Conservation (phyloP, 1,140 invertebrate species). For the Neodiprion lecontei region DNA sequence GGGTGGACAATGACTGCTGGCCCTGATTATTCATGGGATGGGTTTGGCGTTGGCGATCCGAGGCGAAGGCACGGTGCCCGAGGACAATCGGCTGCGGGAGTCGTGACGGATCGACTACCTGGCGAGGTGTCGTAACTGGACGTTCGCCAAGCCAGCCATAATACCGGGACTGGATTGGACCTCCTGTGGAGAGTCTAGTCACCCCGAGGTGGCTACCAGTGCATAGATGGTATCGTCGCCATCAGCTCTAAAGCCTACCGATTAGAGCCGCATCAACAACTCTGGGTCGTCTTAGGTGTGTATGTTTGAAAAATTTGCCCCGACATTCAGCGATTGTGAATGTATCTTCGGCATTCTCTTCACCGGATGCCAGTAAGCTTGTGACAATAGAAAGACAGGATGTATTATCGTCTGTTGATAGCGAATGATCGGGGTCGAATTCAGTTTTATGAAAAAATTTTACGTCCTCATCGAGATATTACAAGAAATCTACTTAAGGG, state of each 20-base stretch:
- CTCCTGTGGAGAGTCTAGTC: not conserved
- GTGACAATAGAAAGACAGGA: no score
- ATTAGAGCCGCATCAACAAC: not conserved
- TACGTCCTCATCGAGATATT: no score
- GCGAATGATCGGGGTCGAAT: no score
- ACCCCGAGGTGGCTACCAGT: not conserved
- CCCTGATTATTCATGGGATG: not conserved
- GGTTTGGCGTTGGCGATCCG: no score
- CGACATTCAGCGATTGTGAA: no score
- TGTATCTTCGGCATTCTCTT: no score
- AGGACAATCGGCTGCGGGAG: not conserved
- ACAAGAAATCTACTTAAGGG: no score
- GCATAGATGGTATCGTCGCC: not conserved
- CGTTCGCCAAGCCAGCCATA: no score
- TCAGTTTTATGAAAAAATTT: no score
- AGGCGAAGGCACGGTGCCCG: not conserved
- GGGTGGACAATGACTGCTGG: not conserved
- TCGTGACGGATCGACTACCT: slow-evolving; percentile 1
- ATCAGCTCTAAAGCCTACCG: not conserved
- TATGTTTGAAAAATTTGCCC: no score
- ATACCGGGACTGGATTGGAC: not conserved
- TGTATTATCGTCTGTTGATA: no score
- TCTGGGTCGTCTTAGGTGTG: not conserved
- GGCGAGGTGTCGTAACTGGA: not conserved
- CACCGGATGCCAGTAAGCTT: no score